phyloP scores from a whole-genome alignment of 2,113 vertebrate genomes.

The Mirza zaza region DNA sequence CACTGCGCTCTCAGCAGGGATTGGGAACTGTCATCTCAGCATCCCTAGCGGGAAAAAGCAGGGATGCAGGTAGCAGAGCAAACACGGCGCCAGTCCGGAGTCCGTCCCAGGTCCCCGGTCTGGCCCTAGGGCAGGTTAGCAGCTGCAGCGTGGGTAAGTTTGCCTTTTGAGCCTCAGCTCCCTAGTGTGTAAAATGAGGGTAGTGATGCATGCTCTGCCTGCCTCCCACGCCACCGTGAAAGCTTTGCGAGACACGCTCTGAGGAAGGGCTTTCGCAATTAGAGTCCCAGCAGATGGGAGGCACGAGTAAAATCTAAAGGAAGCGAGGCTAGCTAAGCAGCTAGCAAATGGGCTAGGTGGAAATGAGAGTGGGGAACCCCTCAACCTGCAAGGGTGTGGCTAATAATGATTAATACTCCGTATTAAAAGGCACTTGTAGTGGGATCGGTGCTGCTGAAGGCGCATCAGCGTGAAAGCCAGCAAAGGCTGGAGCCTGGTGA shows the following conservation, averaged over 20 bases:
- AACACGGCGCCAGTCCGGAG: background rate
- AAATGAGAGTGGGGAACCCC: background rate
- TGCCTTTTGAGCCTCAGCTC: background rate
- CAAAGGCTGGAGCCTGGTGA: accelerated
- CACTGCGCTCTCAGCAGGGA: background rate
- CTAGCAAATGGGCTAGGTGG: background rate
- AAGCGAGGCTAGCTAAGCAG: background rate
- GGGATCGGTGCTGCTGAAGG: background rate
- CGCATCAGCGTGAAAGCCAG: background rate
- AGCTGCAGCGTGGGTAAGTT: background rate
- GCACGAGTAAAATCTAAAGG: background rate
- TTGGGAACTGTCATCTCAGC: background rate
- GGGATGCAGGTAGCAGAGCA: background rate
- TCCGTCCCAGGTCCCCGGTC: no score
- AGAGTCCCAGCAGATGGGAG: background rate
- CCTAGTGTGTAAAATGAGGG: background rate
- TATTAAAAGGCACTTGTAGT: background rate
- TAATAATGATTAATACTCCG: background rate
- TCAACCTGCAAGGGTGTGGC: background rate
- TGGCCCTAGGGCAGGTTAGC: background rate
- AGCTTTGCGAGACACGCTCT: background rate
- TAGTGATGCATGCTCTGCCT: accelerated
- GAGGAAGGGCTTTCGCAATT: background rate
- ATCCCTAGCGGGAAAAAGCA: background rate
- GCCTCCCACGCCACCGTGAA: background rate